Evolutionary conservation across 1,140 invertebrate genomes (phyloP).

Genomic region (Contarinia nasturtii): DNA sequence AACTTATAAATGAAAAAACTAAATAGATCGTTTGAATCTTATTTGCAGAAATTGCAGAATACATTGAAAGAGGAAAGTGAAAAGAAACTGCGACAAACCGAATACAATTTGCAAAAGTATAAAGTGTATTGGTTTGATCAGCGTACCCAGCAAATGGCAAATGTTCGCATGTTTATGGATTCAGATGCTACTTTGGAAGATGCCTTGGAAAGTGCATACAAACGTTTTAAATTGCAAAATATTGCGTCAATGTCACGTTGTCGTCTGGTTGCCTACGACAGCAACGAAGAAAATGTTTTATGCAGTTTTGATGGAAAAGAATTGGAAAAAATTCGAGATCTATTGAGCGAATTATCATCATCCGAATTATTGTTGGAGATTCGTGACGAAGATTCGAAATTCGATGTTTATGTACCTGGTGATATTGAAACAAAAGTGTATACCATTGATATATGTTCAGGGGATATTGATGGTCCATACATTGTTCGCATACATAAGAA

Average conservation of each 20-base stretch:
- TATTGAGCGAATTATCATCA: constrained; percentile 22
- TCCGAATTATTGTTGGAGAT: constrained; percentile 51
- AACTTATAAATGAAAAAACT: no score
- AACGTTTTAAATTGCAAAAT: constrained; percentile 36
- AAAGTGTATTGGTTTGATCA: constrained; percentile 42
- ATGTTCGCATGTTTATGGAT: constrained; percentile 31
- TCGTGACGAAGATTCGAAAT: constrained; percentile 37
- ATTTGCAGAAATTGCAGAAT: constrained; percentile 31
- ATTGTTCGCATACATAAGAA: constrained; percentile 35
- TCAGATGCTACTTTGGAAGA: constrained; percentile 36
- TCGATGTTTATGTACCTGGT: constrained; percentile 41
- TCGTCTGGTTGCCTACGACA: constrained; percentile 54
- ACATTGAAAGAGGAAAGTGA: background rate
- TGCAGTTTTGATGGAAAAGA: constrained; percentile 44
- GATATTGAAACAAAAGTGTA: constrained; percentile 45
- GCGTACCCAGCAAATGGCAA: constrained; percentile 26
- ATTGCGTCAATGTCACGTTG: constrained; percentile 41
- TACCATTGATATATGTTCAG: constrained; percentile 36
- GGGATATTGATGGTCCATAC: constrained; percentile 39
- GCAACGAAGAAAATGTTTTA: constrained; percentile 43
- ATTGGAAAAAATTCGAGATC: constrained; percentile 28
- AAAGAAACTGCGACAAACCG: background rate
- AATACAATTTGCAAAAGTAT: background rate
- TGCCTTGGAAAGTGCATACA: constrained; percentile 35
- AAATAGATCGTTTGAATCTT: background rate